Evolutionary conservation across 2,888 invertebrate species (phyloP), one percentile per base, ranked within the genome.

Genomic region (Sylvicola cinctus): DNA sequence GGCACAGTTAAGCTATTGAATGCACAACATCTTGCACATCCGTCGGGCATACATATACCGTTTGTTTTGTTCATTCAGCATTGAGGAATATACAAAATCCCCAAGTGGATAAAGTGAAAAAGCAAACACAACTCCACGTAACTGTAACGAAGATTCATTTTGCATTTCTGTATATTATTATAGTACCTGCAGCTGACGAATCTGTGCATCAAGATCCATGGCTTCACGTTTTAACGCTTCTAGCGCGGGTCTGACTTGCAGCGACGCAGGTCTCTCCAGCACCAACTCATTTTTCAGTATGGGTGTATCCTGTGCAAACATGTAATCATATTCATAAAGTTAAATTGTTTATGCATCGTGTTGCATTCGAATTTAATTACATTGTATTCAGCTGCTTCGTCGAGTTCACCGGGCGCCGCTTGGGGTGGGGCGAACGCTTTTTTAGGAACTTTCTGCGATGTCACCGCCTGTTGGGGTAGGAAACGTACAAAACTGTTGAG

Each of bases 171-270:
- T 12, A 14, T 27, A 12, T 16, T 15, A 27, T 32, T 29, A 13
- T 15, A 28, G 31, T 47, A 69, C 70, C 64, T 72, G 71, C 43
- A 83, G 66, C 53, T 85, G 83, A 50, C 80, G 76, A 48, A 90
- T 85, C 61, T 88, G 84, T 39, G 74, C 61, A 49, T 90, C 85
- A 40, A 88, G 66, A 48, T 83, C 84, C 41, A 70, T 65, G 10
- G 84, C 74, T 53, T 91, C 88, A 48, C 83, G 80, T 49, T 73
- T 68, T 33, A 90, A 69, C 36, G 76, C 72, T 39, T 84, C 83
- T 53, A 76, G 67, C 46, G 74, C 72, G 33, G 75, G 70, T 39
- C 74, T 69, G 36, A 83, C 67, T 48, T 77, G 74, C 36, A 69
- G 61, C 45, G 69, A 74, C 35, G 74, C 71, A 42, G 78, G 66